Conservation (phyloP, 1,140 invertebrate species). For the Drosophila repleta region DNA sequence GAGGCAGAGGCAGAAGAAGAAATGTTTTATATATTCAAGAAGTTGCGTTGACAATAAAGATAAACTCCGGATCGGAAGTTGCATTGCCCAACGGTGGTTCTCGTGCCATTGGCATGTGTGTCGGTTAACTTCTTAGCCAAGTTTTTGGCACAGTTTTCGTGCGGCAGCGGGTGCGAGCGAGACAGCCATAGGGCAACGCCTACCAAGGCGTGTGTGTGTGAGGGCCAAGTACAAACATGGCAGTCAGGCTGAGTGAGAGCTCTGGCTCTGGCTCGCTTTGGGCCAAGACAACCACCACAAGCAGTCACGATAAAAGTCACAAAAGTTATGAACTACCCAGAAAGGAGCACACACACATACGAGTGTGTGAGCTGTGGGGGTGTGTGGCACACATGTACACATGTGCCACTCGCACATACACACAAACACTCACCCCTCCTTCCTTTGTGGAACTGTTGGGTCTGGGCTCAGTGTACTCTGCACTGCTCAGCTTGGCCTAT, state of each 20-base stretch:
- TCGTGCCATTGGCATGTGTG: no score
- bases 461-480: background rate
- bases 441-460: constrained; percentile 11
- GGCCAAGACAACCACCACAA: constrained; percentile 73
- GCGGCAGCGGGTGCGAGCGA: constrained; percentile 35
- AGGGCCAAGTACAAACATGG: constrained; percentile 62
- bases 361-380: constrained; percentile 27
- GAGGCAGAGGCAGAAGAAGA: no score
- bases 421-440: constrained; percentile 4
- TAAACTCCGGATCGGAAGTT: background rate
- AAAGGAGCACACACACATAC: constrained; percentile 13
- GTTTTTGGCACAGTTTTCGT: constrained; percentile 63
- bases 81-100: background rate
- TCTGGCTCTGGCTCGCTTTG: constrained; percentile 31
- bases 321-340: constrained; percentile 64
- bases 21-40: no score
- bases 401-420: constrained; percentile 2
- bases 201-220: constrained; percentile 41
- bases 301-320: constrained; percentile 41
- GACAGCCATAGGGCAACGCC: constrained; percentile 53
- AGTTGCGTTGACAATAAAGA: background rate
- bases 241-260: constrained; percentile 53
- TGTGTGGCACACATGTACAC: constrained; percentile 33
- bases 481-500: constrained; percentile 30
- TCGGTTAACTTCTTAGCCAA: constrained; percentile 60